Evolutionary conservation across 2,113 vertebrate genomes (phyloP).

Genomic region (Sclerurus mexicanus): DNA sequence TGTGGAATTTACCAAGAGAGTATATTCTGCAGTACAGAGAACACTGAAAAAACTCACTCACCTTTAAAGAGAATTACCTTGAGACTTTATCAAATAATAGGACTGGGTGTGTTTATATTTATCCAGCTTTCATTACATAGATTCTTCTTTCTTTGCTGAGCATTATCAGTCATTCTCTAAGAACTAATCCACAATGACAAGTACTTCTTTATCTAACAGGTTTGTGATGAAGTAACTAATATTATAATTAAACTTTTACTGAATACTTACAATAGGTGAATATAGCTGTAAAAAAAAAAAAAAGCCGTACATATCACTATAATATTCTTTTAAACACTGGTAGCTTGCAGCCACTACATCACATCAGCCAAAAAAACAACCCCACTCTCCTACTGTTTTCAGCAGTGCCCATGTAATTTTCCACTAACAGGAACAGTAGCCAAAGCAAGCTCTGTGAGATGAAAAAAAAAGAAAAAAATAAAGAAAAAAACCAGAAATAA

Average conservation of each 20-base stretch:
- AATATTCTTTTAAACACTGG: slow-evolving; percentile 28
- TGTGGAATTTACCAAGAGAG: neutral
- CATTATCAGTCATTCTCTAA: slow-evolving; percentile 53
- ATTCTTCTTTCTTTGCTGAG: slow-evolving; percentile 14
- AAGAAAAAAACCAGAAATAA: neutral
- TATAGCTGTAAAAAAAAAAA: neutral
- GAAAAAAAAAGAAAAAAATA: neutral
- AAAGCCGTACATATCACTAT: neutral
- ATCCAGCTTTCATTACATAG: neutral
- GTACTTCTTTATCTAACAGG: slow-evolving; percentile 18
- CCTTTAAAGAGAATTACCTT: slow-evolving; percentile 33
- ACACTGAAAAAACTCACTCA: neutral
- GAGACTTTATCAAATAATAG: slow-evolving; percentile 5
- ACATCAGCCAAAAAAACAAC: neutral
- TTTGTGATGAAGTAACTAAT: slow-evolving; percentile 41
- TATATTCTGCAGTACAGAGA: neutral
- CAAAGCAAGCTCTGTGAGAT: slow-evolving; percentile 40
- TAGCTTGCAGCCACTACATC: slow-evolving; percentile 11
- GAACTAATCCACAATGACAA: slow-evolving; percentile 41
- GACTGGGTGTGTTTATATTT: neutral
- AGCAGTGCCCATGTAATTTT: slow-evolving; percentile 27
- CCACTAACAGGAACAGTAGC: slow-evolving; percentile 39
- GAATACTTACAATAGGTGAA: slow-evolving; percentile 26
- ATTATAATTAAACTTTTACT: slow-evolving; percentile 21
- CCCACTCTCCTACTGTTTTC: slow-evolving; percentile 42